phyloP scores from a whole-genome alignment of 1,140 invertebrate species.

The Mercenaria mercenaria region DNA sequence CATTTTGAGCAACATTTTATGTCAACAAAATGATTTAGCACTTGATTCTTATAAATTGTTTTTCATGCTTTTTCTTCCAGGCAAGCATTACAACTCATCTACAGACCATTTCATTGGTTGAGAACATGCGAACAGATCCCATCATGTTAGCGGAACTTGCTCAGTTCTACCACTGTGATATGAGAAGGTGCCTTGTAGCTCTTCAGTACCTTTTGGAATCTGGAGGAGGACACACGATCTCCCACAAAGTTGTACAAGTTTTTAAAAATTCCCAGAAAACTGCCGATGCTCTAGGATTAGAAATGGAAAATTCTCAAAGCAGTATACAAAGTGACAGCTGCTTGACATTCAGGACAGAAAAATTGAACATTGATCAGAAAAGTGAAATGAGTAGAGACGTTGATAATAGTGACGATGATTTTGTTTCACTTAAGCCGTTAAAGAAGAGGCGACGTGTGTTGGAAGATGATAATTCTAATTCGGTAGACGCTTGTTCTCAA shows the following conservation, averaged over 20 bases:
- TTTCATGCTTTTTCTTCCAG: not conserved
- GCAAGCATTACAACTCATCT: conserved; percentile 71
- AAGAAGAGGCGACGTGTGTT: conserved; percentile 59
- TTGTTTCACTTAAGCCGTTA: conserved; percentile 61
- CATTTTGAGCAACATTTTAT: too few relatives aligned
- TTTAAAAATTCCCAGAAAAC: not conserved
- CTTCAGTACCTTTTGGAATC: conserved; percentile 79
- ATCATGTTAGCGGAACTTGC: conserved; percentile 67
- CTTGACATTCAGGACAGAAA: not conserved
- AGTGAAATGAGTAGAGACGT: not conserved
- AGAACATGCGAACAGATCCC: conserved; percentile 69
- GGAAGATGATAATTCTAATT: conserved; percentile 66
- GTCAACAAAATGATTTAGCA: too few relatives aligned
- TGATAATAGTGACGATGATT: conserved; percentile 65
- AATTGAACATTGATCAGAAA: not conserved
- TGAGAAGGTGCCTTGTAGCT: conserved; percentile 73
- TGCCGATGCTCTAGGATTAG: not conserved
- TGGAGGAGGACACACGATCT: conserved; percentile 60
- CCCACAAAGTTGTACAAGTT: not conserved
- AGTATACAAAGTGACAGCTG: not conserved
- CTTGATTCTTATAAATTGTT: too few relatives aligned
- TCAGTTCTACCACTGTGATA: conserved; percentile 70
- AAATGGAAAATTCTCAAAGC: conserved; percentile 11
- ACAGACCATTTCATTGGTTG: conserved; percentile 77
- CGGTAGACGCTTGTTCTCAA: not conserved